Base-by-base conservation (phyloP, 92 coral and sea anemone genomes). In the Phymanthus crucifer region DNA sequence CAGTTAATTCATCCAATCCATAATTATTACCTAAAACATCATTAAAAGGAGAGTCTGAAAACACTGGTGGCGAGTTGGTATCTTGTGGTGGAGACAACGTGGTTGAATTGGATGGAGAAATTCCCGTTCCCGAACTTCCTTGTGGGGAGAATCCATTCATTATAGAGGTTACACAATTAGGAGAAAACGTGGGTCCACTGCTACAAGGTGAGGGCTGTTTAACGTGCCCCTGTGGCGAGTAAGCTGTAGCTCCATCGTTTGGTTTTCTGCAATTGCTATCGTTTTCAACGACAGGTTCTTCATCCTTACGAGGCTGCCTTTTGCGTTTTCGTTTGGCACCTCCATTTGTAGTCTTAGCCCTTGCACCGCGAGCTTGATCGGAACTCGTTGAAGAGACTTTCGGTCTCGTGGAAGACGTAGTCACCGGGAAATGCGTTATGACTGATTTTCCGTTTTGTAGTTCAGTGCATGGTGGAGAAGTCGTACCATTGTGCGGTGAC, bases 61-160 rank as follows among this genome's bases (percentile, higher is more conserved):
- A 84, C 79, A 90, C 87, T 23, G 98, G 88, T 34, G 98, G 97
- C 57, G 97, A 90, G 73, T 87, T 92, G 2, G 88, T 72, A 70
- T 90, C 98, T 33, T 85, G 97, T 10, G 93, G 93, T 19, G 99
- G 99, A 3, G 99, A 96, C 34, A 96, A 80, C 13, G 98, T 96
- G 12, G 97, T 90, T 2, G 99, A 96, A 47, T 91, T 94, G 17
- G 99, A 92, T 21, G 99, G 99, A 10, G 98, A 93, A 68, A 96
- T 87, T 32, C 93, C 88, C 67, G 93, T 87, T 1, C 93, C 96
- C 19, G 89, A 84, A 80, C 99, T 96, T 57, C 89, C 87, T 58
- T 83, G 90, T 14, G 99, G 97, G 7, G 99, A 93, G 35, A 90
- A 86, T 72, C 93, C 94, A 74, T 91, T 93, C 79, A 86, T 68